These are phyloP conservation scores for Pituophis catenifer DNA, from an alignment of 2,113 vertebrate genomes.

Conservation along the genomic window DNA sequence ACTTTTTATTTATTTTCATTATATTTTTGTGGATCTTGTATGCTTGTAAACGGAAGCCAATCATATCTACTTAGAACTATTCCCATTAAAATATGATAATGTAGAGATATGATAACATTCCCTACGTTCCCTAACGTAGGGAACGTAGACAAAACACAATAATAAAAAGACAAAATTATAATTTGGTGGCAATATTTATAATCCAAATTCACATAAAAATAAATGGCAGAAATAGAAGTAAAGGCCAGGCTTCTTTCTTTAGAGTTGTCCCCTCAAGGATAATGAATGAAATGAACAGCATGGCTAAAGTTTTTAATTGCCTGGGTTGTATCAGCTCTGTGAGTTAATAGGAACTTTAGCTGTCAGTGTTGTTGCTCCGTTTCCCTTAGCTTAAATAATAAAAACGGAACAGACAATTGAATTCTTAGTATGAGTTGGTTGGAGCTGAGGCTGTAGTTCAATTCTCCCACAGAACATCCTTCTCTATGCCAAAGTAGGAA, in stretches of 20 bases:
- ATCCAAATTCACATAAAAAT: neutral
- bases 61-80: neutral
- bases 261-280: accelerated
- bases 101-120: no score
- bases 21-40: neutral
- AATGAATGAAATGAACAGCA: neutral
- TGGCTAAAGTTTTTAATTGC: neutral
- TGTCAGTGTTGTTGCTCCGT: accelerated
- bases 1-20: neutral
- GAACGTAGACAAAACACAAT: neutral
- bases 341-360: neutral
- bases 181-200: neutral
- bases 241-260: neutral
- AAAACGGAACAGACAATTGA: constrained; percentile 12
- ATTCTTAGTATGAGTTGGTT: constrained; percentile 33
- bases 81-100: neutral
- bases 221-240: neutral
- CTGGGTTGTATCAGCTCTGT: neutral
- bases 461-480: constrained; percentile 32
- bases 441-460: constrained; percentile 40
- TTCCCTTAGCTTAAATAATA: neutral
- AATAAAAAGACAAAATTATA: neutral
- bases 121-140: neutral
- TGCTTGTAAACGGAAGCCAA: neutral
- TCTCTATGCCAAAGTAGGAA: constrained; percentile 4